A percentile compares a stretch with the other conserved stretches of the same genome.
Conservation (phyloP, 2,113 vertebrate species). For the Trochalopteron elliotii region DNA sequence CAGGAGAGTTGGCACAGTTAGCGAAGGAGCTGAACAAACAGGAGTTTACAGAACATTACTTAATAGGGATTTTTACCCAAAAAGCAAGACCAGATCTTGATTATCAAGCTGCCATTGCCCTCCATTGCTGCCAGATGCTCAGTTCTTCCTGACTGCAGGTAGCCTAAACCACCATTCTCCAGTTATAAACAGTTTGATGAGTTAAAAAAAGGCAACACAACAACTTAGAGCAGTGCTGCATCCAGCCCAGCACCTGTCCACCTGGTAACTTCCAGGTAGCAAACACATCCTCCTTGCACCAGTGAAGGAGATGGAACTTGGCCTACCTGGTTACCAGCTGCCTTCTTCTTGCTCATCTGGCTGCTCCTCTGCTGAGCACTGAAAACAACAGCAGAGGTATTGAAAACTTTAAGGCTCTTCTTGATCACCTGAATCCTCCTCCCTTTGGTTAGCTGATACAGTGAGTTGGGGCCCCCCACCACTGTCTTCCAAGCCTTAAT, state of each 20-base stretch:
- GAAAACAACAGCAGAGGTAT: conserved; percentile 34
- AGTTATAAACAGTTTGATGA: not conserved
- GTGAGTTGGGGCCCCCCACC: not conserved
- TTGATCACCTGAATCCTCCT: not conserved
- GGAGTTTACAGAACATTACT: not conserved
- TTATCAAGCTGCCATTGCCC: not conserved
- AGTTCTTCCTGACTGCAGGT: not conserved
- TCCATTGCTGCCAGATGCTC: not conserved
- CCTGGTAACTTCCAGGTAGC: not conserved
- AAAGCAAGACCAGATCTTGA: not conserved
- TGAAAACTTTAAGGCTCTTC: not conserved
- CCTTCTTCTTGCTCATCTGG: conserved; percentile 96
- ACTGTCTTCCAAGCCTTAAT: not conserved
- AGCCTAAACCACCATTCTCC: not conserved
- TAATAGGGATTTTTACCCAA: not conserved
- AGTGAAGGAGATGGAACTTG: conserved; percentile 14
- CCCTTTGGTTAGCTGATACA: not conserved
- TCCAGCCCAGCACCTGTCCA: not conserved
- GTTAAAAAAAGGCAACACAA: not conserved
- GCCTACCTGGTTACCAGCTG: conserved; percentile 94
- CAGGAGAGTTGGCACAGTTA: not conserved
- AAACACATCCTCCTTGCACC: not conserved
- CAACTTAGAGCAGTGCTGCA: not conserved
- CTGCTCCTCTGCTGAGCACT: conserved; percentile 97
- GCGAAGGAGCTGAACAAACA: not conserved